phyloP scores from a whole-genome alignment of 2,888 invertebrate species.

The Antheraea assamensis region DNA sequence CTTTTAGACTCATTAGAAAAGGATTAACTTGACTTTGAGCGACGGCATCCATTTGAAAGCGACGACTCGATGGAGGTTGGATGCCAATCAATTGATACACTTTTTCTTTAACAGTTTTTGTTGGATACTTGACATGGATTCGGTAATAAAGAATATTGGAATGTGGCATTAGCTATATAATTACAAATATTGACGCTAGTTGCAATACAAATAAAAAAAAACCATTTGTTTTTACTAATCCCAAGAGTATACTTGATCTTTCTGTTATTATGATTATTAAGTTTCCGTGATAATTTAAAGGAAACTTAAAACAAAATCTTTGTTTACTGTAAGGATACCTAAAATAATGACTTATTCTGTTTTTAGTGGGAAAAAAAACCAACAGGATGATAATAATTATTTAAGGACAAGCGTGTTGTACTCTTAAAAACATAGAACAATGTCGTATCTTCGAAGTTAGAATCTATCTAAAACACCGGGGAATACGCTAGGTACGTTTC shows the following conservation, averaged over 20 bases:
- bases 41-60: conserved; percentile 61
- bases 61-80: conserved; percentile 57
- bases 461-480: conserved; percentile 58
- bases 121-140: background rate
- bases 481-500: conserved; percentile 62
- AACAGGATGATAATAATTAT: conserved; percentile 31
- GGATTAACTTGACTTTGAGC: conserved; percentile 77
- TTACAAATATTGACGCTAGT: background rate
- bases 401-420: conserved; percentile 34
- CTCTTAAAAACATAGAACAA: conserved; percentile 55
- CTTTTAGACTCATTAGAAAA: conserved; percentile 73
- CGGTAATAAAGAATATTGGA: background rate
- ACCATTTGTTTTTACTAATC: background rate
- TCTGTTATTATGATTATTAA: background rate
- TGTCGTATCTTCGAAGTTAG: conserved; percentile 57
- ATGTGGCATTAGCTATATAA: background rate
- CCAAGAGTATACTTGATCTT: background rate
- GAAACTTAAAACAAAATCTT: background rate
- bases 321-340: background rate
- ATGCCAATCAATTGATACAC: conserved; percentile 59
- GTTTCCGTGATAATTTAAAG: background rate
- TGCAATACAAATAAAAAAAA: background rate
- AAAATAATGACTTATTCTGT: background rate
- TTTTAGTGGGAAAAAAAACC: conserved; percentile 20
- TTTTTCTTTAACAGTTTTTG: conserved; percentile 42